These are phyloP conservation scores for Pseudanteris insignis DNA, from an alignment of 2,888 invertebrate genomes.

Conservation along the genomic window DNA sequence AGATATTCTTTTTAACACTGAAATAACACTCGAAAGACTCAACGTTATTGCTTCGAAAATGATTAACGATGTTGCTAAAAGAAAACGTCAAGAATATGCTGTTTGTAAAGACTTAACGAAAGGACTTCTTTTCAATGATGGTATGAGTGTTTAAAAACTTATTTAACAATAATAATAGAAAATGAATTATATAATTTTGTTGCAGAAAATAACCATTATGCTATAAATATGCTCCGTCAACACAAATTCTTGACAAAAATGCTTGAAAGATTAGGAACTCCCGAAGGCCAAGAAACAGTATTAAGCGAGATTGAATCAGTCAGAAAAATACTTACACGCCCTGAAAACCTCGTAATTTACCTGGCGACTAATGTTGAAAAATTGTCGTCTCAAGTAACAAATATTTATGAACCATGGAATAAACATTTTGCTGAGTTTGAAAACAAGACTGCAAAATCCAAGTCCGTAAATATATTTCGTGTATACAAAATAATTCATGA, in stretches of 20 bases:
- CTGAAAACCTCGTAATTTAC: conserved; percentile 75
- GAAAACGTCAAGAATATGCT: conserved; percentile 77
- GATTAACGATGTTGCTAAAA: conserved; percentile 81
- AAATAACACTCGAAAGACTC: conserved; percentile 78
- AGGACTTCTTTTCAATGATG: conserved; percentile 71
- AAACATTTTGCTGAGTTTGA: conserved; percentile 61
- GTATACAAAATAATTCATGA: too few relatives aligned
- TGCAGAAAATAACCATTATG: conserved; percentile 77
- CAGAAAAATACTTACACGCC: conserved; percentile 71
- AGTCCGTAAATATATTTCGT: too few relatives aligned
- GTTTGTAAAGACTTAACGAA: conserved; percentile 74
- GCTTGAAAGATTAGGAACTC: conserved; percentile 71
- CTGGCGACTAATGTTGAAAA: conserved; percentile 77
- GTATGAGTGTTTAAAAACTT: too few relatives aligned
- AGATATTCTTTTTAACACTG: conserved; percentile 77
- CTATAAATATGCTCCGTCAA: conserved; percentile 78
- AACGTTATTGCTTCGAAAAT: conserved; percentile 83
- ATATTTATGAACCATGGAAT: conserved; percentile 70
- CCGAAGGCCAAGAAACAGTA: conserved; percentile 66
- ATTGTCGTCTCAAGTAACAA: conserved; percentile 67
- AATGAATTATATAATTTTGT: conserved; percentile 6
- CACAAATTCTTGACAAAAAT: conserved; percentile 78
- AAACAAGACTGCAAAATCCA: conserved; percentile 53
- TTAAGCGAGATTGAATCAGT: conserved; percentile 69
- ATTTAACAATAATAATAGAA: background rate